Base-by-base conservation (phyloP, 2,113 vertebrate species). In the Thunnus thynnus region DNA sequence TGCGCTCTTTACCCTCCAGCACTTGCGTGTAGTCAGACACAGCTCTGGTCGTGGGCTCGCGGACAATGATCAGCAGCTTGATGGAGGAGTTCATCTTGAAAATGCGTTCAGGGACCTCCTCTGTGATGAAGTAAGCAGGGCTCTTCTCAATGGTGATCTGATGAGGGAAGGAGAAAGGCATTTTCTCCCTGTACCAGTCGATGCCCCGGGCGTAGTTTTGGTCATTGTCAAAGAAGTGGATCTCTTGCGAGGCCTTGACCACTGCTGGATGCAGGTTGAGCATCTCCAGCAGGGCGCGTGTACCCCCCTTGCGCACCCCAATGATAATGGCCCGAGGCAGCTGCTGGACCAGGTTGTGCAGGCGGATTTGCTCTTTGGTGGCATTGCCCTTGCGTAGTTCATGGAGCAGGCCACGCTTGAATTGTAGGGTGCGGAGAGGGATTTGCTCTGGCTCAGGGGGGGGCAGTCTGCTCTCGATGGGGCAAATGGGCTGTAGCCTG, bases 141-240 rank as follows among this genome's bases (percentile, higher is more conserved):
- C 97, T 99, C 91, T 99, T 99, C 92, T 99, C 98, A 72, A 99
- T 98, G 65, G 98, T 99, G 92, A 98, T 98, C 94, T 99, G 98
- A 91, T 97, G 95, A 70, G 96, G 96, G 90, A 97, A 97, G 84
- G 98, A 99, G 89, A 97, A 97, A 78, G 98, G 98, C 98, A 99
- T 99, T 94, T 98, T 98, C 90, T 96, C 96, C 70, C 97, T 86
- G 90, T 99, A 99, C 98, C 98, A 99, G 86, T 97, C 96, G 62
- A 97, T 97, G 64, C 98, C 98, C 67, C 96, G 96, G 78, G 96
- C 97, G 52, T 98, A 99, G 90, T 99, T 99, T 90, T 96, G 95
- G 61, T 99, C 97, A 6, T 97, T 98, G 94, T 99, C 97, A 71
- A 99, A 99, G 94, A 98, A 99, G 88, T 99, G 98, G 83, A 99